Evolutionary conservation across 2,113 vertebrate species (phyloP).

Genomic region (Burhinus oedicnemus): DNA sequence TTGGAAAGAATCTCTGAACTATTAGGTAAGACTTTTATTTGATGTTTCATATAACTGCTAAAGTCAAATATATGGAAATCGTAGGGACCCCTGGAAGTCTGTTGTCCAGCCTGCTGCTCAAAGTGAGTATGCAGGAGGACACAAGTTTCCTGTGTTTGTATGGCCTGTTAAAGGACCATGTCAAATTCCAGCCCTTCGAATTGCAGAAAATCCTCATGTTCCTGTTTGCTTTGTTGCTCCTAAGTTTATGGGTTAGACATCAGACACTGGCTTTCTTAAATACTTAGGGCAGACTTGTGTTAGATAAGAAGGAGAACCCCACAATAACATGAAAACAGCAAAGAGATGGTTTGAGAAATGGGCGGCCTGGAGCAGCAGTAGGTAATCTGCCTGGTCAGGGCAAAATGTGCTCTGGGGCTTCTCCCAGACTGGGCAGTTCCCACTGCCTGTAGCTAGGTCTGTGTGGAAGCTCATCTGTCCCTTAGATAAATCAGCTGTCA

Average conservation of each 20-base stretch:
- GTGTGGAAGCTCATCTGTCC: neutral
- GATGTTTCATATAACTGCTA: neutral
- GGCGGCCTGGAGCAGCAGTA: neutral
- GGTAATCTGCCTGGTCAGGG: neutral
- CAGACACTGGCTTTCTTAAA: neutral
- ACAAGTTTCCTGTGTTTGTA: neutral
- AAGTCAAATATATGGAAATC: neutral
- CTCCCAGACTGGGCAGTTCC: fast-evolving
- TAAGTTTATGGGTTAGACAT: neutral
- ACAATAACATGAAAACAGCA: neutral
- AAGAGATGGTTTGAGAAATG: neutral
- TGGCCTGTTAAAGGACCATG: neutral
- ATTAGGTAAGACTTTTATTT: neutral
- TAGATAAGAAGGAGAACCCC: neutral
- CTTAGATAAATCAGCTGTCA: neutral
- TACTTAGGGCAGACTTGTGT: neutral
- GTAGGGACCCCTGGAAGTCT: neutral
- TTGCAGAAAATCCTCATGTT: neutral
- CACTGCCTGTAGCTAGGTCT: neutral
- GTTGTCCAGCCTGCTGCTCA: neutral
- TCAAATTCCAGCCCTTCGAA: neutral
- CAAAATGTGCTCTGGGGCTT: neutral
- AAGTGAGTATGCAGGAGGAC: neutral
- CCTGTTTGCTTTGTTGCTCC: neutral
- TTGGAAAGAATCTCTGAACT: neutral